These are phyloP conservation scores for Carassius gibelio DNA, from an alignment of 2,113 vertebrate species.

Conservation along the genomic window DNA sequence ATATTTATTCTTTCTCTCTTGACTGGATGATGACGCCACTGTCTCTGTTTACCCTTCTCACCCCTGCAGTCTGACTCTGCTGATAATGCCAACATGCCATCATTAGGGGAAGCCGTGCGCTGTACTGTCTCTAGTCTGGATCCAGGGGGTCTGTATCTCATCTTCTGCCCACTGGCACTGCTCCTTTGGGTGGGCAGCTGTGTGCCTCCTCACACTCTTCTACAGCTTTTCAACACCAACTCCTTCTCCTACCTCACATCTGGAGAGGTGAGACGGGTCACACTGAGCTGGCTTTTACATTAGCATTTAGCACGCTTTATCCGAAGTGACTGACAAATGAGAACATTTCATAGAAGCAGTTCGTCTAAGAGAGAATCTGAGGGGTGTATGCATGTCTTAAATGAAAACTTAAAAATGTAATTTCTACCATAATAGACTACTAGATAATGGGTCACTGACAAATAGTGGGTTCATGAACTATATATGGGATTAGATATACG, in stretches of 20 bases:
- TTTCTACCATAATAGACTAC: neutral
- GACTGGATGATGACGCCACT: neutral
- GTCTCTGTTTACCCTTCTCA: conserved; percentile 11
- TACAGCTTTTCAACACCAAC: conserved; percentile 70
- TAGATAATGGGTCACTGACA: neutral
- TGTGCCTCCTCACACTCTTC: conserved; percentile 63
- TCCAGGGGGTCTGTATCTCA: conserved; percentile 68
- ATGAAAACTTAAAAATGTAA: neutral
- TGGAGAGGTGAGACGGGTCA: conserved; percentile 70
- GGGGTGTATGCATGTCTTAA: neutral
- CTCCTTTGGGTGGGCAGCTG: conserved; percentile 76
- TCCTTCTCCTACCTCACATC: conserved; percentile 73
- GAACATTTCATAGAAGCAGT: neutral
- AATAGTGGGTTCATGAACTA: no score
- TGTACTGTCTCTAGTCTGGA: conserved; percentile 70
- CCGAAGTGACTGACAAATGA: neutral
- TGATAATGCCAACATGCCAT: neutral
- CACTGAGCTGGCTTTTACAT: neutral
- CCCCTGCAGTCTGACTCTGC: conserved; percentile 55
- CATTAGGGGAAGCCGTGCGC: conserved; percentile 60
- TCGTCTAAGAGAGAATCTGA: neutral
- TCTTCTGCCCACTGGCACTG: conserved; percentile 68
- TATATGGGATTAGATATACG: no score
- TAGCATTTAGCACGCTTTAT: neutral
- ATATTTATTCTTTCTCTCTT: neutral